Base-by-base conservation (phyloP, 1,140 invertebrate species). In the Myzus persicae region DNA sequence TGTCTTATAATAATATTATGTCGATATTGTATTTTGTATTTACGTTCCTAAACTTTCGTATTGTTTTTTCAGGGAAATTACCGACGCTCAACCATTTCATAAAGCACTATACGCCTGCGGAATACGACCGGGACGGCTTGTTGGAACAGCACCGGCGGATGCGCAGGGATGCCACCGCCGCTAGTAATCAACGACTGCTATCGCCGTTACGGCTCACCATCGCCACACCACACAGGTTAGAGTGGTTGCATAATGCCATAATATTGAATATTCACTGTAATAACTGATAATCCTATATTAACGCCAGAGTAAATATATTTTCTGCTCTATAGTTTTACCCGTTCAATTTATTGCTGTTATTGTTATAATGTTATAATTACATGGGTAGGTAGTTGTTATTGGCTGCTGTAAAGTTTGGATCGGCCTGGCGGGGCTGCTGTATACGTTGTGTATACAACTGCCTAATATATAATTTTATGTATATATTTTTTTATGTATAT, bases 21-120 rank as follows among this genome's bases (percentile, higher is more conserved):
- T 20, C 36, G 5, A 4, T 42, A 85, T 42, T 85, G 9, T n/a
- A n/a, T n/a, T n/a, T 31, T 5, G 24, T 42, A 85, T 85, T n/a
- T 82, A 82, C 20, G 22, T 38, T 9, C 7, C 11, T 67, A 11
- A 31, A 82, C n/a, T 44, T 31, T n/a, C 1, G 4, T 82, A 31
- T 59, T 91, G 22, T 81, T 40, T 84, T 92, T 36, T 81, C 24
- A 93, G 91, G 91, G 4, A 84, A 93, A 85, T 48, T 93, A 26
- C 91, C 91, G 93, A 94, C 94, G 67, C 95, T 95, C 94, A 95
- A 95, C 94, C 95, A 96, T 82, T 96, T 96, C 94, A 96, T 96
- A 94, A 95, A 95, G 42, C 95, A 96, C 94, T 96, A 96, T 94
- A 96, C 96, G 94, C 95, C 96, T 40, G 95, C 96, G 40, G 95